These are phyloP conservation scores for Neodiprion pinetum DNA, from an alignment of 1,140 invertebrate species.

Conservation along the genomic window DNA sequence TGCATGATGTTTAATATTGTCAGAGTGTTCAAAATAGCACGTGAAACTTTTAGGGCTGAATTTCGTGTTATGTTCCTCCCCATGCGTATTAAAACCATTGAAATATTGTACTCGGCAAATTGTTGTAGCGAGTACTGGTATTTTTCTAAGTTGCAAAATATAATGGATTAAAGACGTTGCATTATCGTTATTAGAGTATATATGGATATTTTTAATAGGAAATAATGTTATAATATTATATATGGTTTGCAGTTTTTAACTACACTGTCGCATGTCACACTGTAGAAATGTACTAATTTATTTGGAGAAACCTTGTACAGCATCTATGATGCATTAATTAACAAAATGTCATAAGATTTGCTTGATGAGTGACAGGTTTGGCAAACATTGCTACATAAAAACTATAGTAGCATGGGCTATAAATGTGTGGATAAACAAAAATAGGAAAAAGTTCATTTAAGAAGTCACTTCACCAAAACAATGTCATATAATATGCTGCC, in stretches of 20 bases:
- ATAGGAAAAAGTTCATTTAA: slow-evolving; percentile 47
- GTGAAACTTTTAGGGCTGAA: neutral
- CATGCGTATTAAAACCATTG: no score
- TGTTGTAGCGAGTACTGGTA: slow-evolving; percentile 31
- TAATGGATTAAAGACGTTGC: slow-evolving; percentile 61
- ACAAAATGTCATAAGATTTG: neutral
- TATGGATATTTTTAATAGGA: slow-evolving; percentile 58
- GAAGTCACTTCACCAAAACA: slow-evolving; percentile 58
- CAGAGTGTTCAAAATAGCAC: neutral
- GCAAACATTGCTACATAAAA: neutral
- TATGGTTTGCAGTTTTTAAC: neutral
- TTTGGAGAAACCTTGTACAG: neutral
- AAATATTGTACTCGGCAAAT: neutral
- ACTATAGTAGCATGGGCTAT: neutral
- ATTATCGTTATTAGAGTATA: slow-evolving; percentile 63
- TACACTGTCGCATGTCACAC: neutral
- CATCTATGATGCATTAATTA: slow-evolving; percentile 1
- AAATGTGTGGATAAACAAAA: slow-evolving; percentile 24
- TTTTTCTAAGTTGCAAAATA: slow-evolving; percentile 63
- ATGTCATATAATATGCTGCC: slow-evolving; percentile 59
- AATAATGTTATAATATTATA: slow-evolving; percentile 46
- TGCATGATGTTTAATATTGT: neutral
- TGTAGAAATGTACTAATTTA: neutral
- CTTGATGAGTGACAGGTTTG: neutral
- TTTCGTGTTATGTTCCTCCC: no score